Evolutionary conservation across 2,797 vertebrate species (phyloP), one percentile per base, ranked within the genome.

Genomic region (Onychomys torridus): DNA sequence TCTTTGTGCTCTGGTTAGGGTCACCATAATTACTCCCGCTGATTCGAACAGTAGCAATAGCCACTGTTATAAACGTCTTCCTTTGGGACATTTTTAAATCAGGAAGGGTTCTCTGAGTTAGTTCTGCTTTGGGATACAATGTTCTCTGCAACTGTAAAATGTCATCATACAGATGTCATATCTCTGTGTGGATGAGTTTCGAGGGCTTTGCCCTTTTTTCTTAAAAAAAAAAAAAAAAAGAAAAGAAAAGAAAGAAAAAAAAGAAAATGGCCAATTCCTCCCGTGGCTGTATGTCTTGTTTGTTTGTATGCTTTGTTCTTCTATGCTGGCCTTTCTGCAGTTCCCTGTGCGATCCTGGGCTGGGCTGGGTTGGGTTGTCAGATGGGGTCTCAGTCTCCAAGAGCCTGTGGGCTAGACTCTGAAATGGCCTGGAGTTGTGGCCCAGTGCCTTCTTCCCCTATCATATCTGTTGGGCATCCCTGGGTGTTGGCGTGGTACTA

Each of bases 131-230:
- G 55, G 84, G 82, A 57, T 14, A 37, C 16, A n/a, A 14, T 57
- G 23, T 59, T 90, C 93, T 77, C 88, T 84, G 61, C 6, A 52
- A 79, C 83, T 16, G 12, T 78, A 29, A 75, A 83, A 67, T 81
- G 34, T 79, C 37, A 61, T 19, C 37, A 29, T 27, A 0, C 5
- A 5, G 59, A 69, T 17, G 27, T 14, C 21, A n/a, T 40, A n/a
- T 8, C 32, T 93, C 61, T 6, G 2, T 40, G 34, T 32, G 3
- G 5, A 84, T 37, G 63, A 57, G 14, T 34, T 23, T 7, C 7
- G 2, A 93, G 49, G 2, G 32, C 81, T 91, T 57, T 6, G 21
- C 19, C 11, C 52, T 21, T 63, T 63, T 6, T 40, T 81, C 55
- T 76, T 88, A 82, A 34, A 40, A 2, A 19, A 11, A 73, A 3